Base-by-base conservation (phyloP, 37 sponge, comb jelly and placozoan species). In the Corticium candelabrum region DNA sequence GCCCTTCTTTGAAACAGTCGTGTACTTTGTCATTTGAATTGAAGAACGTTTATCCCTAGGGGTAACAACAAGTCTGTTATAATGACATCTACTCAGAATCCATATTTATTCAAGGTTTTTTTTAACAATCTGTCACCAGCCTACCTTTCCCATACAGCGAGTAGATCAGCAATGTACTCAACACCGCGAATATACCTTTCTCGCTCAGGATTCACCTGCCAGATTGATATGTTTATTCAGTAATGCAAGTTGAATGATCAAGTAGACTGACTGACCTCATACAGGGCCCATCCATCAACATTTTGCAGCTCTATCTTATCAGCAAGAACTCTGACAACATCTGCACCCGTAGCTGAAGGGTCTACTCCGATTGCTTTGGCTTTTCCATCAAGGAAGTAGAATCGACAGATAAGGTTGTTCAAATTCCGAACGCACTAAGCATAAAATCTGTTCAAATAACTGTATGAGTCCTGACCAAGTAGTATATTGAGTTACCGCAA, bases 301-400 rank as follows among this genome's bases (percentile, higher is more conserved):
- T 35, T 85, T 43, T 95, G 87, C 40, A 95, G 85, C 36, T 92
- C 96, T 38, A 95, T 91, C 82, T 87, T 89, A 37, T 85, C 88
- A 7, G 90, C 90, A 69, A 95, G 86, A 11, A 79, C 78, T 67
- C 80, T 82, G 69, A 92, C 82, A 39, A 95, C 93, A 75, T 95
- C 96, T 38, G 39, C 38, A 35, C 88, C 90, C 0, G 93, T 92
- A 37, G 88, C 85, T 7, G 88, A 92, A 0, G 90, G 90, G 33
- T 87, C 84, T 5, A 92, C 92, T 34, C 90, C 93, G 84, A 95
- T 89, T 29, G 93, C 96, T 74, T 92, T 92, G 35, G 96, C 92
- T 78, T 95, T 95, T 40, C 93, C 90, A 40, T 95, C 96, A 76
- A 95, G 82, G 90, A 95, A 95, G 72, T 95, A 95, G 85, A 95